Percentiles rank a stretch among this genome's conserved stretches.
Conservation (phyloP, 2,888 invertebrate genomes). For the Himalopsyche japonica region DNA sequence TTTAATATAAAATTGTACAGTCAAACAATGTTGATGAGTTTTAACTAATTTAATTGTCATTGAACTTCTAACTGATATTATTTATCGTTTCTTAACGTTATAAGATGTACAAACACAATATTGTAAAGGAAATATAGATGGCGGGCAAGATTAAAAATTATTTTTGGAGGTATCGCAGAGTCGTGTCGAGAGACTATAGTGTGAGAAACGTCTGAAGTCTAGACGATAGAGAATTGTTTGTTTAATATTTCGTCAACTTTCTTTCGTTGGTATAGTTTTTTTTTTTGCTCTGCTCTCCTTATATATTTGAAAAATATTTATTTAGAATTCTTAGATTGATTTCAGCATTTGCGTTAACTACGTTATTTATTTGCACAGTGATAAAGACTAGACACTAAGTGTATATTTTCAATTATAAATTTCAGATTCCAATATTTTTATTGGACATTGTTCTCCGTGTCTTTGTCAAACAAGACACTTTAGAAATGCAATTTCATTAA, state of each 20-base stretch:
- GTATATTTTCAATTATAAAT: too few species aligned
- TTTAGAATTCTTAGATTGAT: neutral
- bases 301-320: neutral
- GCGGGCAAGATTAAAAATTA: neutral
- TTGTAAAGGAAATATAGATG: neutral
- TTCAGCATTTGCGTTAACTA: neutral
- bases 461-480: too few species aligned
- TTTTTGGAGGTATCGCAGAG: neutral
- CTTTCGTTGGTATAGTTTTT: neutral
- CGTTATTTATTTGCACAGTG: neutral
- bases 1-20: too few species aligned
- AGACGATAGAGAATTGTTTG: neutral
- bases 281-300: neutral
- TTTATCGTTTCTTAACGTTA: too few species aligned
- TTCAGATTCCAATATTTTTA: too few species aligned
- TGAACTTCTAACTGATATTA: too few species aligned
- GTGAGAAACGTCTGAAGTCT: neutral
- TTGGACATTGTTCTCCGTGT: too few species aligned
- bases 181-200: neutral
- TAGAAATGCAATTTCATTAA: too few species aligned
- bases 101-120: neutral
- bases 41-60: too few species aligned
- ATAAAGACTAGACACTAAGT: too few species aligned
- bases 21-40: too few species aligned
- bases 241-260: neutral